Percentiles rank a stretch among this genome's conserved stretches.
These are phyloP conservation scores for Trissolcus japonicus DNA, from an alignment of 2,888 invertebrate species.

Conservation along the genomic window DNA sequence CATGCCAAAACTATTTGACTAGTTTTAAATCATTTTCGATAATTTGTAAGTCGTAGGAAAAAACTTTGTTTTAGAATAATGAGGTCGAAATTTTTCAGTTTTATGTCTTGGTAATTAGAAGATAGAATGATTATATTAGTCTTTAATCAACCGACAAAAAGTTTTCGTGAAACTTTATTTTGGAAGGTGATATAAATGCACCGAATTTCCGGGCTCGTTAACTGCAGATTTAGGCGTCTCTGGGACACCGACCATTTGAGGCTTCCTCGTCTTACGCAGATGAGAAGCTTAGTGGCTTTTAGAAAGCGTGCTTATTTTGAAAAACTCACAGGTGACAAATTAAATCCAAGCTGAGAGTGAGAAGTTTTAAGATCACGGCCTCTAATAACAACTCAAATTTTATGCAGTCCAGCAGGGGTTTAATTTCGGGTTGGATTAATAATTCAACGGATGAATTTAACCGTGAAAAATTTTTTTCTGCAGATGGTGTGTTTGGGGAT, in stretches of 20 bases:
- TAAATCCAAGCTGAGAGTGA: conserved; percentile 30
- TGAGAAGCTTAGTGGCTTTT: conserved; percentile 53
- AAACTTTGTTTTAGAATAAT: conserved; percentile 4
- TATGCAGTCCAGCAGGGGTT: background rate
- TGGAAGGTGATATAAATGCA: conserved; percentile 23
- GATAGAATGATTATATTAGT: conserved; percentile 2
- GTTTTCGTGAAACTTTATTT: conserved; percentile 5
- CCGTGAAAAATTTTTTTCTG: too few relatives aligned
- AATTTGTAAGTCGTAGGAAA: conserved; percentile 2
- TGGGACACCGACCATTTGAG: conserved; percentile 40
- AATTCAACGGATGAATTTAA: too few relatives aligned
- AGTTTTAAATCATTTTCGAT: too few relatives aligned
- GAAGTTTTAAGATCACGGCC: conserved; percentile 20
- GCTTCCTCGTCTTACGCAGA: conserved; percentile 51
- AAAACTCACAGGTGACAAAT: conserved; percentile 45
- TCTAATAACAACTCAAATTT: conserved; percentile 13
- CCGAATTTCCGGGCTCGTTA: conserved; percentile 31
- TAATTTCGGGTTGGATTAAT: background rate
- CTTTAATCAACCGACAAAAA: conserved; percentile 22
- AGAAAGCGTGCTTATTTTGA: conserved; percentile 40
- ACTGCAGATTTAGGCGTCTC: conserved; percentile 41
- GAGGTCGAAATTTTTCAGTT: background rate
- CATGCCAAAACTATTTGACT: too few relatives aligned
- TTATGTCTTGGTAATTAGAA: background rate
- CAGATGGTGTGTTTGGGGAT: too few relatives aligned